Base-by-base conservation (phyloP, 2,113 vertebrate species). In the Equus quagga region DNA sequence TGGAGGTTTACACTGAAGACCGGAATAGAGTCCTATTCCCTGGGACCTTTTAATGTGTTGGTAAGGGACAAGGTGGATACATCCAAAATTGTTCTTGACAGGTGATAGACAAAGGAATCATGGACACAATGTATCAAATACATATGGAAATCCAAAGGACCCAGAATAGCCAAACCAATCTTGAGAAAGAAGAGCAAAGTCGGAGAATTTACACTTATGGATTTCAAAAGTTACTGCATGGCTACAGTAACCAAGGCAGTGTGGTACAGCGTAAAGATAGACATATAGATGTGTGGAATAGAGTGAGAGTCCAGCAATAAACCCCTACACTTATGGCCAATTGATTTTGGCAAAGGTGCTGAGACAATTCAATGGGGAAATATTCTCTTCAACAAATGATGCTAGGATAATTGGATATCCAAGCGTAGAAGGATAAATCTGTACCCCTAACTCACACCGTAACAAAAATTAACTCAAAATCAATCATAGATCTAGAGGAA, bases 121-220 rank as follows among this genome's bases (percentile, higher is more conserved):
- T 6, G 26, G 28, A 78, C 7, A 36, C 14, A 33, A 46, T 56
- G 31, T 36, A 69, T 78, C 56, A 69, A 26, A 78, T 64, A 94
- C 60, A 82, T 73, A 69, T 6, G 56, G 65, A 95, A 83, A 83
- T 46, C 28, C 60, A 33, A 87, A 92, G n/a, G 72, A 96, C 65
- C 14, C 62, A 93, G 73, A 83, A 81, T 44, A 69, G 62, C 23
- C 64, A 83, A 85, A 64, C 24, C 56, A 23, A 54, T 93, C 56
- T 96, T 73, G 41, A 83, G 82, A 95, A 96, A 81, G 56, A 89
- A 51, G n/a, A 86, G 70, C 49, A 70, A 76, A 92, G 12, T 51
- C 33, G 24, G n/a, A 91, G 17, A 28, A 80, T 80, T 92, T 79
- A 75, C 9, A 85, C 17, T 36, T 73, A 82, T 8, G 41, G 6